Evolutionary conservation across 2,113 vertebrate genomes (phyloP).

Genomic region (Calyptommatus sinebrachiatus): DNA sequence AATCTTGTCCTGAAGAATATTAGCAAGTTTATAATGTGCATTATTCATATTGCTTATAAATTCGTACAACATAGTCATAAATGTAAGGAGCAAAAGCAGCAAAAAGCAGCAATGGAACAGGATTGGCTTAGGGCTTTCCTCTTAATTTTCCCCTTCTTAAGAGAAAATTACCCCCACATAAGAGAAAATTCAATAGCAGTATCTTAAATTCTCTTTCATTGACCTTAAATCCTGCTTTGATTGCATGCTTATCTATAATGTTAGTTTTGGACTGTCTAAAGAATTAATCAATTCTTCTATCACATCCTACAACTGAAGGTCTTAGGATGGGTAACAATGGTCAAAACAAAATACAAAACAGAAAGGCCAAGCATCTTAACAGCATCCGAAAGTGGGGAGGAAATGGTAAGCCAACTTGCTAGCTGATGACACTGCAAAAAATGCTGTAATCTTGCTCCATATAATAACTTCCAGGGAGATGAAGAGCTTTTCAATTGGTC

Average conservation of each 20-base stretch:
- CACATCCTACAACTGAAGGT: no score
- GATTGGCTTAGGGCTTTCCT: neutral
- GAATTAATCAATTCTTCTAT: no score
- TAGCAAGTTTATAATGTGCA: no score
- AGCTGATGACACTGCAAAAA: neutral
- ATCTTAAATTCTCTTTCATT: neutral
- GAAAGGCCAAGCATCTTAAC: no score
- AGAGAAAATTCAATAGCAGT: no score
- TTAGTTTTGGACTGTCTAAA: neutral
- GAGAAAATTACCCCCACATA: no score
- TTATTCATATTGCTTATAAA: no score
- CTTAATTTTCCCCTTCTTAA: neutral
- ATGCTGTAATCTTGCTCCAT: neutral
- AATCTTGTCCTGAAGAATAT: neutral
- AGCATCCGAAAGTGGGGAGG: no score
- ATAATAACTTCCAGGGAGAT: constrained; percentile 21
- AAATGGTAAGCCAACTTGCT: neutral
- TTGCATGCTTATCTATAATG: neutral
- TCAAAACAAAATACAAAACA: no score
- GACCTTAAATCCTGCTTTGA: neutral
- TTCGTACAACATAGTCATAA: neutral
- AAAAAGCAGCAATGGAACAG: neutral
- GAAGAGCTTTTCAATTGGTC: constrained; percentile 20
- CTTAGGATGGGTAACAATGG: no score
- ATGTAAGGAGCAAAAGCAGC: neutral